Conservation (phyloP, 2,113 vertebrate genomes). For the Scomber colias region DNA sequence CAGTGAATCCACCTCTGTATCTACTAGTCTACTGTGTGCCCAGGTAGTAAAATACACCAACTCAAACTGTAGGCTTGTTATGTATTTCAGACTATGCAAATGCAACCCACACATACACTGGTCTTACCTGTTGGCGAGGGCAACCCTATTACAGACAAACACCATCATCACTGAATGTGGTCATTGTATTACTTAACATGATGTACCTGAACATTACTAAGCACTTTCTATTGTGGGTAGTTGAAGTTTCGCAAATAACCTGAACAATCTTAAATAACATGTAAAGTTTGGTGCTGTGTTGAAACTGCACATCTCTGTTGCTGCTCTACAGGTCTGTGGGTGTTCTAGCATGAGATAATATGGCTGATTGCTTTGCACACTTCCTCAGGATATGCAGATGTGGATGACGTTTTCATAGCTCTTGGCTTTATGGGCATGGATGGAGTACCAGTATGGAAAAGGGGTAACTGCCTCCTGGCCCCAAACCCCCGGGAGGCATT, state of each 20-base stretch:
- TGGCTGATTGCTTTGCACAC: background rate
- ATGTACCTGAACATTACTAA: background rate
- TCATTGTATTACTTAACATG: slow-evolving; percentile 3
- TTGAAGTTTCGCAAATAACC: background rate
- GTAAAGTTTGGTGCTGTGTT: background rate
- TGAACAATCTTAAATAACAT: too few species aligned
- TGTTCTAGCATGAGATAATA: background rate
- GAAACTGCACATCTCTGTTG: background rate
- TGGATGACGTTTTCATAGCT: background rate
- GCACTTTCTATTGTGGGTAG: too few species aligned
- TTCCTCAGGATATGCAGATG: background rate
- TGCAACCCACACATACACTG: slow-evolving; percentile 14
- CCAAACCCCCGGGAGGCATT: background rate
- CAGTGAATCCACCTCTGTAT: background rate
- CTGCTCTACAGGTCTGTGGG: background rate
- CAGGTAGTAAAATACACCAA: slow-evolving; percentile 59
- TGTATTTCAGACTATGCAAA: slow-evolving; percentile 68
- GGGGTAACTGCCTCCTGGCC: background rate
- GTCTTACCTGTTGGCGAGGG: slow-evolving; percentile 26
- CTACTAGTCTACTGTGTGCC: background rate
- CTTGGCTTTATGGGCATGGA: too few species aligned
- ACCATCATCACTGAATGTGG: background rate
- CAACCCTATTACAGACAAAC: slow-evolving; percentile 11
- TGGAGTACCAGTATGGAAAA: too few species aligned
- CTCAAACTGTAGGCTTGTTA: slow-evolving; percentile 24